Percentiles rank a stretch among this genome's conserved stretches.
phyloP scores from a whole-genome alignment of 2,888 invertebrate genomes.

The Macrosiphum euphorbiae region DNA sequence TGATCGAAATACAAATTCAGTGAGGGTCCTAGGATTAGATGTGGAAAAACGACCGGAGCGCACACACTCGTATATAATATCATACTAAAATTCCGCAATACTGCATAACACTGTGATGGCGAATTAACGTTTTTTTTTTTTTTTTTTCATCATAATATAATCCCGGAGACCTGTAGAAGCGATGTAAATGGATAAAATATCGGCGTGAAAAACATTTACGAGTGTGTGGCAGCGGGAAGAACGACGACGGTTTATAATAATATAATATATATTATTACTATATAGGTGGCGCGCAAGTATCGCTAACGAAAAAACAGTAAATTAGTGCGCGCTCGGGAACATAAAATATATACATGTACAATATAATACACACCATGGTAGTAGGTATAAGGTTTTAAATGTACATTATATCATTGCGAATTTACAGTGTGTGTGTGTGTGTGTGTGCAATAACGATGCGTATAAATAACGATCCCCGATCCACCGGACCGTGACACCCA shows the following conservation, averaged over 20 bases:
- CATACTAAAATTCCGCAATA: not conserved
- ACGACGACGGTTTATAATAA: not conserved
- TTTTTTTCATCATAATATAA: not conserved
- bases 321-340: slow-evolving; percentile 21
- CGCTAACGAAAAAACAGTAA: slow-evolving; percentile 22
- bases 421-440: not conserved
- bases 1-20: not conserved
- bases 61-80: not conserved
- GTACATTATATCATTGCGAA: slow-evolving; percentile 43
- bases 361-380: not conserved
- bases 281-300: not conserved
- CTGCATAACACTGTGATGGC: not conserved
- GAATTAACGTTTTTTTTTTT: not conserved
- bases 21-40: not conserved
- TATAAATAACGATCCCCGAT: slow-evolving; percentile 59
- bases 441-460: slow-evolving; percentile 33
- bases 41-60: not conserved
- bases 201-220: not conserved
- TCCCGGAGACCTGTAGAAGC: not conserved
- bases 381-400: slow-evolving; percentile 25
- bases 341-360: not conserved
- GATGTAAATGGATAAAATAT: not conserved
- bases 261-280: not conserved
- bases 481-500: slow-evolving; percentile 45
- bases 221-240: not conserved